Conservation (phyloP, 2,113 vertebrate genomes). For the Lonchura striata region DNA sequence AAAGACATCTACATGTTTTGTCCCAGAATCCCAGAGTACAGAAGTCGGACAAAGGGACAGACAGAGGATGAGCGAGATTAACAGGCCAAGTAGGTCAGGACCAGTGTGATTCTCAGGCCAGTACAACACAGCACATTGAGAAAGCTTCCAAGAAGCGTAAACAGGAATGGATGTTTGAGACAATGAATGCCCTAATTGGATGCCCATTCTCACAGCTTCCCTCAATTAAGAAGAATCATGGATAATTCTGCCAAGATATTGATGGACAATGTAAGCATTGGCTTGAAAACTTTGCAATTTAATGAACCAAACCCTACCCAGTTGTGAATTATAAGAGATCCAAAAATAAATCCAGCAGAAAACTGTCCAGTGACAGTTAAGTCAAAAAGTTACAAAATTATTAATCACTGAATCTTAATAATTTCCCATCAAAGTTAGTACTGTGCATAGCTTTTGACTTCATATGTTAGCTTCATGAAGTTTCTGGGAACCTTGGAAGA, state of each 20-base stretch:
- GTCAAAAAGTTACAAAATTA: constrained; percentile 30
- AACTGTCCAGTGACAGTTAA: neutral
- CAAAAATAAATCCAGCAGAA: constrained; percentile 38
- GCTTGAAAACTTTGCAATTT: constrained; percentile 55
- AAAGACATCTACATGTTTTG: constrained; percentile 25
- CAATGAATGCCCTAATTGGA: constrained; percentile 67
- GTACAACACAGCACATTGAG: constrained; percentile 66
- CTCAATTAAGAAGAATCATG: constrained; percentile 57
- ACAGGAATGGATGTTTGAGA: constrained; percentile 63
- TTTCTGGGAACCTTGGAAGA: neutral
- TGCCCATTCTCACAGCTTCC: constrained; percentile 59
- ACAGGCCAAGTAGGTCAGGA: constrained; percentile 63
- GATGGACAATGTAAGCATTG: constrained; percentile 64
- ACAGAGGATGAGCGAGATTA: constrained; percentile 45
- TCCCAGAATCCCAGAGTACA: neutral
- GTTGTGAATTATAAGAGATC: neutral
- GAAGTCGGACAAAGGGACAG: constrained; percentile 45
- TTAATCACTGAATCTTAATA: neutral
- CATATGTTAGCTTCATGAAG: neutral
- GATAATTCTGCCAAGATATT: constrained; percentile 64
- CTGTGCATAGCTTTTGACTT: neutral
- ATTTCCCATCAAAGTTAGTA: neutral
- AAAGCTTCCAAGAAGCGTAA: constrained; percentile 65
- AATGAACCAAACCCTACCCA: constrained; percentile 38
- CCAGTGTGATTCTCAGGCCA: constrained; percentile 61